Conservation (phyloP, 2,888 invertebrate genomes). For the Selenia dentaria region DNA sequence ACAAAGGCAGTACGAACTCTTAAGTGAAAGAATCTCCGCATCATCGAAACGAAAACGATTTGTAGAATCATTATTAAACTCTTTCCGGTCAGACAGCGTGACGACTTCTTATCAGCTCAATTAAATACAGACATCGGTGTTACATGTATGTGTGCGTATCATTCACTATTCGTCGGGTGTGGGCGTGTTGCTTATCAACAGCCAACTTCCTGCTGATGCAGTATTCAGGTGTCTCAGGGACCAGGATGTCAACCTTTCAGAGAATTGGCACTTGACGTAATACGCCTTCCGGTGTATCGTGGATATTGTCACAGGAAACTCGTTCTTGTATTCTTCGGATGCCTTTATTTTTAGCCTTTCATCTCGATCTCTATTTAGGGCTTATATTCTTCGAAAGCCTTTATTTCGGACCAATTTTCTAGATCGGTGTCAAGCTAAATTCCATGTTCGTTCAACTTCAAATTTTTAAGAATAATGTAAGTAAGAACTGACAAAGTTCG, state of each 20-base stretch:
- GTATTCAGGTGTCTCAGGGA: constrained; percentile 51
- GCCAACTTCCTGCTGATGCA: constrained; percentile 61
- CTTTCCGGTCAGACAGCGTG: constrained; percentile 36
- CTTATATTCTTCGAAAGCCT: no score
- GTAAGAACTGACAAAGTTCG: no score
- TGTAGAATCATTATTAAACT: neutral
- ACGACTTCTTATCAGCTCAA: constrained; percentile 31
- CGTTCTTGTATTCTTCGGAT: neutral
- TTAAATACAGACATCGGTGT: constrained; percentile 16
- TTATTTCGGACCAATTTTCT: no score
- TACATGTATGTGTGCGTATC: constrained; percentile 16
- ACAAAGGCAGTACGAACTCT: no score
- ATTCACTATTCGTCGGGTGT: constrained; percentile 19
- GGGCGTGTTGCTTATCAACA: constrained; percentile 51
- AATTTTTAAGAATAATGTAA: no score
- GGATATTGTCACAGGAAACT: neutral
- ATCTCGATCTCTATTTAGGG: no score
- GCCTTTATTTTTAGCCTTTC: no score
- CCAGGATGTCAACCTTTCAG: constrained; percentile 45
- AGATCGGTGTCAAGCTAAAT: no score
- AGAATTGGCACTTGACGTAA: constrained; percentile 55
- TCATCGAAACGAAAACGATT: neutral
- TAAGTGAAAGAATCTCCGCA: neutral
- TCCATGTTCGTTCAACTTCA: no score
- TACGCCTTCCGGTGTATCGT: constrained; percentile 40